Evolutionary conservation across 2,113 vertebrate genomes (phyloP), one percentile per base, ranked within the genome.

Genomic region (Centrocercus urophasianus): DNA sequence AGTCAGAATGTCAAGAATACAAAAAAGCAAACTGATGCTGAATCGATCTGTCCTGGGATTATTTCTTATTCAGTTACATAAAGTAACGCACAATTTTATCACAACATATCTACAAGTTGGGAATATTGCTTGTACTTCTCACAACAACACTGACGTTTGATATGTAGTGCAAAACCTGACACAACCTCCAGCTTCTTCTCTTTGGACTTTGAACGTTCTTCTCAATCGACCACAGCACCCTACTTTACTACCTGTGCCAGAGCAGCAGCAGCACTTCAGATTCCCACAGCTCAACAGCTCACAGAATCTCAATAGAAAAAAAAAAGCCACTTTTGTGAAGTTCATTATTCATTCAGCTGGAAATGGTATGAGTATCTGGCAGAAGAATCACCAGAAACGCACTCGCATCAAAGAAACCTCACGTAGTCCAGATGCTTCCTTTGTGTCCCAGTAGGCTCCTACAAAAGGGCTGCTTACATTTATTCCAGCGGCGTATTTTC

Each of bases 1-100:
- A 93, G 91, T 59, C 85, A 93, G 74, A 96, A 91, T 72, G 83
- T 71, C 93, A 94, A 42, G 78, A 91, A 79, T 30, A 83, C 28
- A 94, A 83, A 86, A 93, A 82, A 88, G 75, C 45, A 96, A 96
- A 81, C 72, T 67, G 52, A 81, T 40, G 10, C 11, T 48, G 43
- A 83, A 89, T 64, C 79, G 56, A 66, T 86, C 61, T 38, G 38
- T 43, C 75, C n/a, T 63, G n/a, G 64, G 60, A 93, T 30, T 95
- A 91, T 34, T 93, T 67, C 91, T 90, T 77, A 72, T 71, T 6
- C 38, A 86, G 45, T 93, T 83, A 92, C 27, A 73, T 77, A 82
- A 83, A 38, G 11, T 54, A 47, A 45, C 42, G 50, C 50, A 76
- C 56, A 56, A 34, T 67, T 76, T 80, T 85, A 52, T 32, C 32